Evolutionary conservation across 2,888 invertebrate genomes (phyloP), one percentile per base, ranked within the genome.

Genomic region (Limnephilus auricula): DNA sequence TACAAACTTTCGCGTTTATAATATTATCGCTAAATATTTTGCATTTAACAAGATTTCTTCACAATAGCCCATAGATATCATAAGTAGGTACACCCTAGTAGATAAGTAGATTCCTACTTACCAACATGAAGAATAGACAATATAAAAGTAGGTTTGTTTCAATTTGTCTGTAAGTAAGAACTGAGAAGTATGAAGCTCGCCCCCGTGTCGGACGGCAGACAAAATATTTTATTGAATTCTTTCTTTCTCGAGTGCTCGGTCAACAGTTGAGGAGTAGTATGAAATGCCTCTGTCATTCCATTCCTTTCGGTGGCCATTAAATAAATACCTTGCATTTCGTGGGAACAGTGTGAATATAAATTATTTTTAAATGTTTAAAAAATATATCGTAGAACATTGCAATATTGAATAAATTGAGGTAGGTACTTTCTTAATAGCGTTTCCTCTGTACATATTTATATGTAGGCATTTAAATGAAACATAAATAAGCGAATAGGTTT

Each of bases 201-300:
- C 85, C 40, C 30, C 85, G n/a, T 40, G 37, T 30, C 18, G 37
- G 82, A 82, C 32, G 18, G n/a, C 89, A 85, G 85, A 90, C 83
- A 89, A 90, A 90, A 92, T 92, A 92, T 92, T 92, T 92, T 90
- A 92, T 92, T 92, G 91, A 95, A 95, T 95, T 96, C 95, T 95
- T 95, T 95, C 94, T 90, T 65, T 65, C 93, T 95, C 93, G 95
- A 96, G 96, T 96, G 96, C 95, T 95, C 95, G 95, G 96, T 96
- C 95, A 96, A 96, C 89, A 92, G 65, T 50, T 85, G 87, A 91
- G 90, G 34, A 92, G 90, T 89, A 91, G 88, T 84, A 90, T 79
- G 85, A 88, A 90, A 90, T 79, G 65, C 32, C 90, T 90, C 78
- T 30, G 87, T 87, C 87, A 87, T 87, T 31, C 87, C n/a, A 65